phyloP scores from a whole-genome alignment of 2,888 invertebrate species.

The Eupithecia tripunctaria region DNA sequence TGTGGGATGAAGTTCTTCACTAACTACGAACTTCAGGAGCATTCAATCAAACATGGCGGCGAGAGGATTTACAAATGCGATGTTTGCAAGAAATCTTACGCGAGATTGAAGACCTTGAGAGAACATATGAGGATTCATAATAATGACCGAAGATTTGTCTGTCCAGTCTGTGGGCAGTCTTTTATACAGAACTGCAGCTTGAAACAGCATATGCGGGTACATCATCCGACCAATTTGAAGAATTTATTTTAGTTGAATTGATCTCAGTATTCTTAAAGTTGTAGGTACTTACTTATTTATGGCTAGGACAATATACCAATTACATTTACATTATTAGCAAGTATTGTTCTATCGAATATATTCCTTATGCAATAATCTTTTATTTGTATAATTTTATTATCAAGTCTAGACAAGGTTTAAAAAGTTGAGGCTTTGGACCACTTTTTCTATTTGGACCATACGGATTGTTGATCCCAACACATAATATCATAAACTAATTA shows the following conservation, averaged over 20 bases:
- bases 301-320: background rate
- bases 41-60: conserved; percentile 82
- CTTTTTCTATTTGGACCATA: background rate
- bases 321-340: background rate
- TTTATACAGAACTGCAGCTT: conserved; percentile 79
- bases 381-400: background rate
- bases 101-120: conserved; percentile 73
- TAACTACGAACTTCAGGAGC: conserved; percentile 82
- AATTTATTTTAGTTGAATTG: conserved; percentile 48
- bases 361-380: background rate
- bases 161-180: conserved; percentile 72
- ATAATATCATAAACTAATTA: too few species aligned
- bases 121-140: conserved; percentile 80
- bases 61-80: conserved; percentile 83
- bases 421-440: background rate
- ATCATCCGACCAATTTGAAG: conserved; percentile 71
- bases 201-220: conserved; percentile 76
- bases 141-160: conserved; percentile 73
- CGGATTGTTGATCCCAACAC: background rate
- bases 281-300: background rate
- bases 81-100: conserved; percentile 80
- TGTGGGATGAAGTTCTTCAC: conserved; percentile 84
- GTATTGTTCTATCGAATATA: background rate
- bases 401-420: background rate
- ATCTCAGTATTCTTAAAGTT: conserved; percentile 33